Evolutionary conservation across 1,140 invertebrate species (phyloP).

Genomic region (Diabrotica undecimpunctata): DNA sequence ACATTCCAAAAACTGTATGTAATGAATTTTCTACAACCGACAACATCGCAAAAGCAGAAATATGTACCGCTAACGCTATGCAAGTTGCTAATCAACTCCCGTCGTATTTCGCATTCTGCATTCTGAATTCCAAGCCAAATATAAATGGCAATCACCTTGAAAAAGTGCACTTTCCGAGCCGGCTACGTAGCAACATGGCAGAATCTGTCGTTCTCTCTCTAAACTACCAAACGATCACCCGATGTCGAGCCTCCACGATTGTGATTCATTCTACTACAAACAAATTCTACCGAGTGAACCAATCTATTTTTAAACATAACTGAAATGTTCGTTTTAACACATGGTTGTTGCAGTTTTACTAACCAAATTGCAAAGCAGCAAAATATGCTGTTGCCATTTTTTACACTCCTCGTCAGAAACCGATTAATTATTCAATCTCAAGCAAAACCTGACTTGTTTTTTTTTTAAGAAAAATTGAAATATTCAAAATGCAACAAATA

Average conservation of each 20-base stretch:
- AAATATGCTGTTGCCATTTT: too few species aligned
- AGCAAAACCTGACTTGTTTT: too few species aligned
- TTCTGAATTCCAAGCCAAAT: slow-evolving; percentile 12
- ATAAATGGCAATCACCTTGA: slow-evolving; percentile 20
- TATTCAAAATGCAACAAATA: too few species aligned
- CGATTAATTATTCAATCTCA: too few species aligned
- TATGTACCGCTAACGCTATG: background rate
- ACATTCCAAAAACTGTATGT: too few species aligned
- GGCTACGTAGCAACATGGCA: slow-evolving; percentile 1
- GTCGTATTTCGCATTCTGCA: background rate
- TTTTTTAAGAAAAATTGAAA: too few species aligned
- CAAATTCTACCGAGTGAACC: background rate
- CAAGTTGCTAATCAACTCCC: slow-evolving; percentile 1
- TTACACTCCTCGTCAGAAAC: too few species aligned
- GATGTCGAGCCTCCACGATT: background rate
- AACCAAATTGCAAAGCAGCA: too few species aligned
- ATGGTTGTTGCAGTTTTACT: too few species aligned
- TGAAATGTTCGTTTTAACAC: too few species aligned
- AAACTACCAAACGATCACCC: background rate
- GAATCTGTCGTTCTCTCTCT: background rate
- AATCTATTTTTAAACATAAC: too few species aligned
- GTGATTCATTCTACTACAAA: slow-evolving; percentile 2
- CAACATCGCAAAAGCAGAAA: background rate
- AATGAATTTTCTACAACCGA: background rate
- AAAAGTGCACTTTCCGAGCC: slow-evolving; percentile 12